Base-by-base conservation (phyloP, 2,113 vertebrate genomes). In the Oxyruncus cristatus region DNA sequence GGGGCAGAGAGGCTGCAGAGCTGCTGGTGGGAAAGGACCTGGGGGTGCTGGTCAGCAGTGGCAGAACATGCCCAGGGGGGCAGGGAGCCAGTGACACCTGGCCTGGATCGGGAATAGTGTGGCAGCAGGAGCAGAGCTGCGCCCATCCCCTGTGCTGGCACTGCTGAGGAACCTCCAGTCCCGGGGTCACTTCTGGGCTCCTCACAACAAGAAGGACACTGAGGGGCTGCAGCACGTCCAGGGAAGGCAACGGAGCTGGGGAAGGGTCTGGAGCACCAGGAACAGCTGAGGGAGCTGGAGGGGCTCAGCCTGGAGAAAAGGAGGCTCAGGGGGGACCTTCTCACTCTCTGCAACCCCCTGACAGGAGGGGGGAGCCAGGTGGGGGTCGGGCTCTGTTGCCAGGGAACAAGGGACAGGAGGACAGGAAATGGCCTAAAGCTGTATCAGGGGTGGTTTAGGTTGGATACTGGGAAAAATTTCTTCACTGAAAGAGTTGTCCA, bases 311-410 rank as follows among this genome's bases (percentile, higher is more conserved):
- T 39, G 47, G 5, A 71, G 47, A 5, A 55, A 56, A 63, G 49
- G 56, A 47, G 24, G 49, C 24, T 63, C 49, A n/a, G 49, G 35
- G 12, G 55, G 6, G 0, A 32, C 41, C 32, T 30, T 17, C 8
- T 47, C 8, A 8, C 11, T 67, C 15, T 67, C 15, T n/a, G 23
- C 66, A 47, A 9, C 6, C 11, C 24, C 63, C 67, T 63, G 35
- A 9, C 46, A 52, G 75, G 22, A 77, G 17, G 12, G 21, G 17
- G 19, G 52, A 67, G 61, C 23, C 13, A 13, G 28, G 12, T 14
- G 30, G 5, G 11, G 21, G 3, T 44, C 1, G 0, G 50, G 52
- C 27, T 74, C 61, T 74, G 61, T 5, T 5, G 50, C 27, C 35
- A 58, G n/a, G 20, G 14, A 53, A 53, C 0, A 2, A 79, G 20